Conservation (phyloP, 2,888 invertebrate species). For the Thalpophila matura region DNA sequence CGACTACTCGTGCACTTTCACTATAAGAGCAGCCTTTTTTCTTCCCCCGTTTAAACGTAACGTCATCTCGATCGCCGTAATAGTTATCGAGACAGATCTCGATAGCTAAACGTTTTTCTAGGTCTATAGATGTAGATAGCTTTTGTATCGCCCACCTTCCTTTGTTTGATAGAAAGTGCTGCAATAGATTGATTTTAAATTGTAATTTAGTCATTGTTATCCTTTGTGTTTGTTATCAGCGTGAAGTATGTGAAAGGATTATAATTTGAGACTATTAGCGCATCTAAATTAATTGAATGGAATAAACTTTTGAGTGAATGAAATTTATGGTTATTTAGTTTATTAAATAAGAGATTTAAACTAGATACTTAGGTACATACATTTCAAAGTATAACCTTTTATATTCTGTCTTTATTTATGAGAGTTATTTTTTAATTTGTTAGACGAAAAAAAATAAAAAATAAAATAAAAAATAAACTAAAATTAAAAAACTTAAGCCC, state of each 20-base stretch:
- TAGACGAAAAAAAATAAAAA: too few relatives aligned
- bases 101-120: slow-evolving; percentile 43
- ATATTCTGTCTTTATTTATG: too few relatives aligned
- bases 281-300: neutral
- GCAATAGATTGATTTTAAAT: slow-evolving; percentile 51
- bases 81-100: slow-evolving; percentile 44
- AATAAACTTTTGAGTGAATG: neutral
- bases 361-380: too few relatives aligned
- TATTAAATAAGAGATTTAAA: too few relatives aligned
- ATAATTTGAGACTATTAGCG: neutral
- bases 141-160: slow-evolving; percentile 56
- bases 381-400: too few relatives aligned
- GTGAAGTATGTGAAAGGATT: slow-evolving; percentile 33
- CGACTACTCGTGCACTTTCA: slow-evolving; percentile 73
- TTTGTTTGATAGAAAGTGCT: slow-evolving; percentile 60
- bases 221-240: slow-evolving; percentile 49
- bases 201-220: slow-evolving; percentile 48
- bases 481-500: too few relatives aligned
- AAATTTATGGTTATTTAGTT: neutral
- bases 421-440: too few relatives aligned
- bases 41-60: slow-evolving; percentile 23
- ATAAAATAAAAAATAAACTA: too few relatives aligned
- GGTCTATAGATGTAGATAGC: slow-evolving; percentile 34
- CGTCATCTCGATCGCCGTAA: slow-evolving; percentile 22
- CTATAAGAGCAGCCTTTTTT: slow-evolving; percentile 68